Evolutionary conservation across 2,888 invertebrate genomes (phyloP).

Genomic region (Melanargia galathea): DNA sequence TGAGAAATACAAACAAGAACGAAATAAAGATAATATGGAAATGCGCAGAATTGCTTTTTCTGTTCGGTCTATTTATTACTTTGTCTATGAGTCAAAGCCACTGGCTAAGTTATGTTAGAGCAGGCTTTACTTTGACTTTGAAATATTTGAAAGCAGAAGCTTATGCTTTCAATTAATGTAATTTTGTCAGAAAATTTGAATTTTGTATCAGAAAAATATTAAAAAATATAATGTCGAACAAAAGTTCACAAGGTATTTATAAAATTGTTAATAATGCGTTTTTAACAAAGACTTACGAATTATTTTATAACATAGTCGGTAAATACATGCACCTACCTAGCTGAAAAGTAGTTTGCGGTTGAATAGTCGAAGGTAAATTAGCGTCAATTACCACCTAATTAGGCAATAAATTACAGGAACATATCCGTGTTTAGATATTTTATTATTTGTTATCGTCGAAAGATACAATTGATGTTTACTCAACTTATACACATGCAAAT

Average conservation of each 20-base stretch:
- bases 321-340: too few species aligned
- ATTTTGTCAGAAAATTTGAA: too few species aligned
- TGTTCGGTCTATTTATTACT: background rate
- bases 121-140: background rate
- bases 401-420: slow-evolving; percentile 8
- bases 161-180: too few species aligned
- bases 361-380: slow-evolving; percentile 2
- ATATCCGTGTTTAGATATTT: slow-evolving; percentile 5
- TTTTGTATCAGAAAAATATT: too few species aligned
- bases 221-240: too few species aligned
- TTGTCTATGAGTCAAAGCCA: background rate
- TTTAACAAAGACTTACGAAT: background rate
- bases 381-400: slow-evolving; percentile 6
- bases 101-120: background rate
- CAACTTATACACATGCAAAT: background rate
- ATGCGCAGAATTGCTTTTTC: slow-evolving; percentile 30
- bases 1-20: slow-evolving; percentile 14
- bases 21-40: slow-evolving; percentile 34
- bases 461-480: background rate
- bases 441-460: background rate
- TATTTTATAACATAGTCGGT: background rate
- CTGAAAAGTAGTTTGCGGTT: background rate
- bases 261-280: too few species aligned
- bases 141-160: background rate
- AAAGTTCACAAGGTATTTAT: too few species aligned